A percentile compares a stretch with the other conserved stretches of the same genome.
These are phyloP conservation scores for Chymomyza amoena DNA, from an alignment of 2,888 invertebrate genomes.

Conservation along the genomic window DNA sequence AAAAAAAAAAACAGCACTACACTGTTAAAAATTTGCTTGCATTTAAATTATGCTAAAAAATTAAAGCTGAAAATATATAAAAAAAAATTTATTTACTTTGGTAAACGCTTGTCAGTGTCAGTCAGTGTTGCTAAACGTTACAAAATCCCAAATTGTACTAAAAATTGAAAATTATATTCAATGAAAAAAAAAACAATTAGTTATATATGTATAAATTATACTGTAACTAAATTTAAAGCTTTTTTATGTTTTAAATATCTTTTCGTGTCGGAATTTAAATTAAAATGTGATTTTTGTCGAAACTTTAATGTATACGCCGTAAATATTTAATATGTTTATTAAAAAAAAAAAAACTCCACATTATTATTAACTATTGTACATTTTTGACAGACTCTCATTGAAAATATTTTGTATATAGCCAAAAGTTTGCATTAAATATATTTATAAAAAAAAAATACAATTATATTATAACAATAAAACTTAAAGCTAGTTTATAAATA, in stretches of 20 bases:
- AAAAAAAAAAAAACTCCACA: constrained; percentile 52
- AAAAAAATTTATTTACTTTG: constrained; percentile 41
- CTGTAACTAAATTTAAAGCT: constrained; percentile 40
- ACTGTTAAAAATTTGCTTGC: background rate
- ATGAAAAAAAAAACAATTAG: constrained; percentile 29
- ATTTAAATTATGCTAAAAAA: background rate
- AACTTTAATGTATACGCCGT: constrained; percentile 75
- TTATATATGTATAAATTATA: constrained; percentile 41
- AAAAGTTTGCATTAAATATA: constrained; percentile 37
- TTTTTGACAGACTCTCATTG: constrained; percentile 65
- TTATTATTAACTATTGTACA: constrained; percentile 71
- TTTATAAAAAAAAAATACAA: constrained; percentile 26
- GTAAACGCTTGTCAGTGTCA: constrained; percentile 46
- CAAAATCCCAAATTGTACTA: constrained; percentile 2
- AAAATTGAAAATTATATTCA: constrained; percentile 36
- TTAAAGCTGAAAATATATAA: constrained; percentile 26
- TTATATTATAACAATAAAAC: constrained; percentile 9
- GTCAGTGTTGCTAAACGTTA: constrained; percentile 39
- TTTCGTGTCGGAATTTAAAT: constrained; percentile 72
- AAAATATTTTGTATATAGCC: constrained; percentile 64
- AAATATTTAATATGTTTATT: constrained; percentile 72
- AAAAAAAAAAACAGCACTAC: background rate
- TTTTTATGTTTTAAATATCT: constrained; percentile 57
- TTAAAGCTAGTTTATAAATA: constrained; percentile 50
- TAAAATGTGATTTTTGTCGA: constrained; percentile 75